phyloP scores from a whole-genome alignment of 1,140 invertebrate species.

The Eriosoma lanigerum region DNA sequence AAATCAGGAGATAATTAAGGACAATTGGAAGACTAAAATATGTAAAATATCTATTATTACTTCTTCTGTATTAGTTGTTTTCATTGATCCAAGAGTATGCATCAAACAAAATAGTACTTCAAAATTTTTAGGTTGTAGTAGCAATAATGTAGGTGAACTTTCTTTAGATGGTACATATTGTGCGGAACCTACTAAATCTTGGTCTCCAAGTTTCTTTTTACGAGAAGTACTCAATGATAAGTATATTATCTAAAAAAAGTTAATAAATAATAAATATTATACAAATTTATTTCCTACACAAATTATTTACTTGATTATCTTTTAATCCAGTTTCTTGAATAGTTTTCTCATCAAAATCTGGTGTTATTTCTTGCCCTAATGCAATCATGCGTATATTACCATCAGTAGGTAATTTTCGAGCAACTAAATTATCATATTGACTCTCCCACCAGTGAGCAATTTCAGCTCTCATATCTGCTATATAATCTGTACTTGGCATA shows the following conservation, averaged over 20 bases:
- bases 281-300: not conserved
- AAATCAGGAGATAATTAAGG: slow-evolving; percentile 7
- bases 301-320: slow-evolving; percentile 66
- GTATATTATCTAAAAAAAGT: slow-evolving; percentile 72
- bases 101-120: slow-evolving; percentile 86
- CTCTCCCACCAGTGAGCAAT: slow-evolving; percentile 85
- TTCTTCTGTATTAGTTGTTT: slow-evolving; percentile 69
- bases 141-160: slow-evolving; percentile 78
- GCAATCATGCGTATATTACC: slow-evolving; percentile 89
- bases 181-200: slow-evolving; percentile 70
- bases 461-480: slow-evolving; percentile 88
- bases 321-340: slow-evolving; percentile 88
- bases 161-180: slow-evolving; percentile 78
- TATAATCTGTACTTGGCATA: slow-evolving; percentile 77
- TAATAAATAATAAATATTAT: not conserved
- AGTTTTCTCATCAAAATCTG: slow-evolving; percentile 90
- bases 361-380: slow-evolving; percentile 87
- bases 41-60: slow-evolving; percentile 58
- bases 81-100: slow-evolving; percentile 84
- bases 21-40: no score
- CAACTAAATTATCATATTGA: slow-evolving; percentile 42
- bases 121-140: slow-evolving; percentile 84
- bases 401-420: slow-evolving; percentile 62
- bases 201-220: slow-evolving; percentile 72
- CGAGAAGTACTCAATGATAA: slow-evolving; percentile 81